Conservation (phyloP, 1,140 invertebrate species). For the Drosophila nigrodunni region DNA sequence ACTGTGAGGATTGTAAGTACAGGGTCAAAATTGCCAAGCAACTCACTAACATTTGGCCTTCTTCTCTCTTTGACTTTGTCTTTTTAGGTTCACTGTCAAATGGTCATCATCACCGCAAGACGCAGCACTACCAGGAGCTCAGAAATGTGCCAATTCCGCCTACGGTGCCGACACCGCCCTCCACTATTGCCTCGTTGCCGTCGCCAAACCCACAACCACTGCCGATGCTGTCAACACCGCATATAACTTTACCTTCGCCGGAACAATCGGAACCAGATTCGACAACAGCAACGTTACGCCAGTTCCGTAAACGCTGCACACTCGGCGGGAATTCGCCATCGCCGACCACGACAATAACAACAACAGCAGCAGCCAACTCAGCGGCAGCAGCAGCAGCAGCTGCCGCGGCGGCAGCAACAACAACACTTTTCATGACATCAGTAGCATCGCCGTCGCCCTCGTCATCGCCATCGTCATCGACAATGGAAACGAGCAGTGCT, state of each 20-base stretch:
- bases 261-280: conserved; percentile 82
- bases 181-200: conserved; percentile 62
- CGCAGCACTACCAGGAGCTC: conserved; percentile 48
- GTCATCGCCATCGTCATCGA: conserved; percentile 68
- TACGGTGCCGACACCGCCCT: conserved; percentile 57
- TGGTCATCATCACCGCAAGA: conserved; percentile 44
- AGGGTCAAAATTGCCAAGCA: background rate
- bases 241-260: conserved; percentile 73
- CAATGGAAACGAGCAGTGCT: conserved; percentile 35
- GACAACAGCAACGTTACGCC: conserved; percentile 70
- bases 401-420: conserved; percentile 4
- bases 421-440: conserved; percentile 21
- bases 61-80: background rate
- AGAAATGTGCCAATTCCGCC: conserved; percentile 50
- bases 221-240: conserved; percentile 47
- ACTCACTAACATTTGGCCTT: background rate
- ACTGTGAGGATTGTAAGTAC: conserved; percentile 79
- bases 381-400: no score
- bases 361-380: background rate
- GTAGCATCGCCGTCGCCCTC: conserved; percentile 59
- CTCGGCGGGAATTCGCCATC: conserved; percentile 23
- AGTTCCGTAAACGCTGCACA: conserved; percentile 70
- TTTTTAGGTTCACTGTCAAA: conserved; percentile 47
- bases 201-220: conserved; percentile 55
- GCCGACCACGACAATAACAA: background rate